Conservation (phyloP, 64 coral and sea anemone genomes). For the Stichodactyla mertensii region DNA sequence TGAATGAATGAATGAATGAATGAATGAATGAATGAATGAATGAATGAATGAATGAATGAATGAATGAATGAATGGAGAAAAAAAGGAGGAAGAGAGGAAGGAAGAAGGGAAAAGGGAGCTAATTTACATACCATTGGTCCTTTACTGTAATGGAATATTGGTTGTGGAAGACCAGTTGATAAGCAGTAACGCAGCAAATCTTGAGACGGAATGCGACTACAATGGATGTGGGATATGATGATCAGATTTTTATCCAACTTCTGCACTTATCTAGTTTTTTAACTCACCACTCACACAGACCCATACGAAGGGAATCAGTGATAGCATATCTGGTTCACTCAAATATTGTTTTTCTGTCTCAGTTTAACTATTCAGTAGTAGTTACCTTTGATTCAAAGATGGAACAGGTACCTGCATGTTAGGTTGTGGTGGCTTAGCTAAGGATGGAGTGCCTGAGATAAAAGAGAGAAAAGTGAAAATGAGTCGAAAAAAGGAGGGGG, state of each 20-base stretch:
- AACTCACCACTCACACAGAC: too few relatives aligned
- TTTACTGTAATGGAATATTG: conserved; percentile 23
- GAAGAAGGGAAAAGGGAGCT: background rate
- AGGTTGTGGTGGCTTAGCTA: background rate
- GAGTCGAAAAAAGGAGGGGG: too few relatives aligned
- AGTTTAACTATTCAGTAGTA: background rate
- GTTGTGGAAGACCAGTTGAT: conserved; percentile 46
- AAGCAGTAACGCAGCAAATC: conserved; percentile 37
- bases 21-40: background rate
- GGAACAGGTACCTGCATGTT: background rate
- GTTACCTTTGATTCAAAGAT: background rate
- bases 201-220: conserved; percentile 45
- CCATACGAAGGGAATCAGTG: background rate
- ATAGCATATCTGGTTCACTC: background rate
- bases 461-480: background rate
- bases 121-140: background rate
- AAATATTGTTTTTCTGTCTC: background rate
- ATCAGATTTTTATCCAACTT: background rate
- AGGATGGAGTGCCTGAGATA: background rate
- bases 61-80: background rate
- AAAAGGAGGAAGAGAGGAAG: background rate
- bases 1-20: too few relatives aligned
- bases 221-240: background rate
- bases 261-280: background rate
- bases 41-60: background rate